A percentile compares a stretch with the other conserved stretches of the same genome.
phyloP scores from a whole-genome alignment of 2,797 vertebrate genomes.

The Oreochromis grahami region DNA sequence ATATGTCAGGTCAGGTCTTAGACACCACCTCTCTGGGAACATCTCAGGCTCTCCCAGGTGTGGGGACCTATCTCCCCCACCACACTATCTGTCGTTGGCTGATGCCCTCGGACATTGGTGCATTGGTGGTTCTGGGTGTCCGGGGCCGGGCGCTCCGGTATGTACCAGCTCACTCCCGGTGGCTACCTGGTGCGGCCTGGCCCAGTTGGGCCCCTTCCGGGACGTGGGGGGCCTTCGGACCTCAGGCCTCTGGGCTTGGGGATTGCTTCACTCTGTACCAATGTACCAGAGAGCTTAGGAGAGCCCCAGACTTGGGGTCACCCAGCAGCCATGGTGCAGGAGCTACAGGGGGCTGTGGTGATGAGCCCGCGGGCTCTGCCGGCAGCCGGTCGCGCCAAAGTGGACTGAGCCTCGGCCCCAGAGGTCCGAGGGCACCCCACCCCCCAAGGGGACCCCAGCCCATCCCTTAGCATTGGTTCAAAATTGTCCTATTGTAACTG shows the following conservation, averaged over 20 bases:
- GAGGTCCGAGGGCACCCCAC: too few relatives aligned
- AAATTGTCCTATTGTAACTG: too few relatives aligned
- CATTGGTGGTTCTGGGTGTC: neutral
- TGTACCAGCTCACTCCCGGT: neutral
- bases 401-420: neutral
- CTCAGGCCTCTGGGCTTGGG: neutral
- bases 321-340: neutral
- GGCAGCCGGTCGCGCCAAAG: neutral
- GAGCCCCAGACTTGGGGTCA: neutral
- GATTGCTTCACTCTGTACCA: neutral
- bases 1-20: neutral
- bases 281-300: neutral
- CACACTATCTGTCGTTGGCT: fast-evolving
- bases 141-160: neutral
- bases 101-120: neutral
- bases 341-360: neutral
- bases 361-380: neutral
- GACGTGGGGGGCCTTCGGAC: fast-evolving
- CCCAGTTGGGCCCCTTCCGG: neutral
- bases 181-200: neutral
- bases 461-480: too few relatives aligned
- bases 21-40: neutral
- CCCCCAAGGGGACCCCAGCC: too few relatives aligned
- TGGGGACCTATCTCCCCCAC: neutral
- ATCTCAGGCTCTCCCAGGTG: neutral